Conservation (phyloP, 2,797 vertebrate species). For the Falco novaeseelandiae region DNA sequence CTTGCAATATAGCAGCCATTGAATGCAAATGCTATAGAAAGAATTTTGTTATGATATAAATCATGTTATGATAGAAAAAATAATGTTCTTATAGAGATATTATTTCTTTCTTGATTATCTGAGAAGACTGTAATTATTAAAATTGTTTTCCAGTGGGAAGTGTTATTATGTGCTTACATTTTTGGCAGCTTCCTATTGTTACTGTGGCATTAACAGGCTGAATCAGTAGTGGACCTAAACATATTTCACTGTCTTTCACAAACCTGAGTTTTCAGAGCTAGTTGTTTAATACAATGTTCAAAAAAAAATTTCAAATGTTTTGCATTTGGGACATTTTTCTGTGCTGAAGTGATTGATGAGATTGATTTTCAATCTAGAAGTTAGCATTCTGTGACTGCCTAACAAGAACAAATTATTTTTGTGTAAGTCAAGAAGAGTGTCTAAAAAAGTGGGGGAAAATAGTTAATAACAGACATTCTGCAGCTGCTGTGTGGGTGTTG, state of each 20-base stretch:
- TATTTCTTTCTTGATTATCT: background rate
- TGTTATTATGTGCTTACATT: background rate
- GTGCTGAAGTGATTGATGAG: conserved; percentile 7
- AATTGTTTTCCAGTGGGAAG: background rate
- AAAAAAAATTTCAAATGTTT: background rate
- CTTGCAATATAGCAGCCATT: background rate
- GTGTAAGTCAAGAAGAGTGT: background rate
- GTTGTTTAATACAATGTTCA: background rate
- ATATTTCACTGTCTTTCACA: background rate
- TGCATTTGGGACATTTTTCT: background rate
- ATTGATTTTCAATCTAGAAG: conserved; percentile 8
- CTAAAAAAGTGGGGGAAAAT: background rate
- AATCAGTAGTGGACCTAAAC: background rate
- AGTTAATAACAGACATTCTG: conserved; percentile 8
- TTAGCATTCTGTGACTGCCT: conserved; percentile 7
- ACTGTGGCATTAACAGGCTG: background rate
- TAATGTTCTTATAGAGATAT: background rate
- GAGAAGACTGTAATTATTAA: background rate
- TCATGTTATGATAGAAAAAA: background rate
- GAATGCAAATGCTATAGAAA: background rate
- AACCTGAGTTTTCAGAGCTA: background rate
- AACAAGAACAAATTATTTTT: conserved; percentile 44
- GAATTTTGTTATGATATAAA: background rate
- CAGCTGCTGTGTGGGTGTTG: conserved; percentile 13
- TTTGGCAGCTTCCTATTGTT: background rate